Conservation (phyloP, 2,113 vertebrate species). For the Fulica atra region DNA sequence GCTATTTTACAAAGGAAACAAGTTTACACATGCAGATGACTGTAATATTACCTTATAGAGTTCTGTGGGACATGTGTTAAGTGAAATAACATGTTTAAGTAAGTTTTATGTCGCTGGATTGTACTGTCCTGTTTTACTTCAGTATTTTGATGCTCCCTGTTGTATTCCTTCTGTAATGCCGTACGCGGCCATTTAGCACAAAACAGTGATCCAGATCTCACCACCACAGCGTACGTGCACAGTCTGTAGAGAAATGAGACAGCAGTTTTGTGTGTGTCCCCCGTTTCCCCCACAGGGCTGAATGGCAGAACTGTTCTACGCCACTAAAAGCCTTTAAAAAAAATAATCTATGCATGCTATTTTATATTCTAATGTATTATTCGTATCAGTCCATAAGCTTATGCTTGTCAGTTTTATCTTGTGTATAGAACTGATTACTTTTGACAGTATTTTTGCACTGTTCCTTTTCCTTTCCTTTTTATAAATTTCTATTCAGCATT, state of each 20-base stretch:
- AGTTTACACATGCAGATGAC: constrained; percentile 72
- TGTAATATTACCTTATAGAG: constrained; percentile 28
- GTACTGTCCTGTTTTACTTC: constrained; percentile 43
- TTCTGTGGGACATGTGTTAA: neutral
- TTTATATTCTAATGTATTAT: constrained; percentile 84
- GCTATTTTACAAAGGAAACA: constrained; percentile 22
- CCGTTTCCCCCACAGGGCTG: neutral
- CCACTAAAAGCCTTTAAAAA: constrained; percentile 63
- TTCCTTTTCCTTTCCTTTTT: constrained; percentile 79
- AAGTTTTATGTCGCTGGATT: constrained; percentile 59
- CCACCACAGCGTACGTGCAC: neutral
- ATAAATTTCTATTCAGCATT: constrained; percentile 76
- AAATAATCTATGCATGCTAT: constrained; percentile 87
- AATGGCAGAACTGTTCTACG: constrained; percentile 20
- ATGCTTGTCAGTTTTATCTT: constrained; percentile 75
- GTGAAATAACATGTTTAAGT: neutral
- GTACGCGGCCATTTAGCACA: neutral
- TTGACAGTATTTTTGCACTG: constrained; percentile 89
- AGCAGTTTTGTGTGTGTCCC: neutral
- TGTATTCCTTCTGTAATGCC: constrained; percentile 52
- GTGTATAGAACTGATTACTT: constrained; percentile 79
- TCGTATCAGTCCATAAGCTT: constrained; percentile 86
- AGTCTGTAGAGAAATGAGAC: constrained; percentile 7
- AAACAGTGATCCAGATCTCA: neutral
- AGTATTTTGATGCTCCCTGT: constrained; percentile 63